Base-by-base conservation (phyloP, 2,888 invertebrate genomes). In the Galerucella calmariensis region DNA sequence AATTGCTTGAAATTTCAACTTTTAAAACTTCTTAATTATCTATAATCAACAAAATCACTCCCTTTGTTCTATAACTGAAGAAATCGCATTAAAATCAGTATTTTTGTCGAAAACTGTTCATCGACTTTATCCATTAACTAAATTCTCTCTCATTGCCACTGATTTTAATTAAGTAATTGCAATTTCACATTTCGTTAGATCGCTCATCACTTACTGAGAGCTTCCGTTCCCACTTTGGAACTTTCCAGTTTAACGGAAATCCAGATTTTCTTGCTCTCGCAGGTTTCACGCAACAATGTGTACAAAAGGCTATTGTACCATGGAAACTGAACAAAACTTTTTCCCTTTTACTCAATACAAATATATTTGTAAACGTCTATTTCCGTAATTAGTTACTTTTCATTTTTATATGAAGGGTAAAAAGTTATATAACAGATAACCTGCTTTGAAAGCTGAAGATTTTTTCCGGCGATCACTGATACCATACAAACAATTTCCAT, bases 111-210 rank as follows among this genome's bases (percentile, higher is more conserved):
- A 56, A 70, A 48, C 58, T 69, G 20, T 12, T 41, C 53, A 51
- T 66, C 58, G 66, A 72, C 72, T 72, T 81, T 81, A 79, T 79
- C 84, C 83, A 83, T 85, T 84, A 85, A 82, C 81, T 83, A 82
- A 84, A 85, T 84, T 84, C 84, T 82, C 82, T 78, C 81, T 80
- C 82, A 79, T 82, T 84, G 80, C 81, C 81, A 78, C 79, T 77
- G 82, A 80, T 80, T 81, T 82, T 85, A 85, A 85, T 85, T 85
- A 84, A 84, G 84, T 85, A 85, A 85, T 85, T 84, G 84, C 82
- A 82, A 83, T 84, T 84, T 84, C 83, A 81, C 82, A 83, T 83
- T 82, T 82, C 82, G 79, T 79, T 80, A 80, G 83, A 80, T 80
- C 79, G 81, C 78, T 80, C 78, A 79, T 78, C 80, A 77, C 78